A percentile compares a stretch with the other conserved stretches of the same genome.
Evolutionary conservation across 2,113 vertebrate genomes (phyloP).

Genomic region (Rhynchomys soricoides): DNA sequence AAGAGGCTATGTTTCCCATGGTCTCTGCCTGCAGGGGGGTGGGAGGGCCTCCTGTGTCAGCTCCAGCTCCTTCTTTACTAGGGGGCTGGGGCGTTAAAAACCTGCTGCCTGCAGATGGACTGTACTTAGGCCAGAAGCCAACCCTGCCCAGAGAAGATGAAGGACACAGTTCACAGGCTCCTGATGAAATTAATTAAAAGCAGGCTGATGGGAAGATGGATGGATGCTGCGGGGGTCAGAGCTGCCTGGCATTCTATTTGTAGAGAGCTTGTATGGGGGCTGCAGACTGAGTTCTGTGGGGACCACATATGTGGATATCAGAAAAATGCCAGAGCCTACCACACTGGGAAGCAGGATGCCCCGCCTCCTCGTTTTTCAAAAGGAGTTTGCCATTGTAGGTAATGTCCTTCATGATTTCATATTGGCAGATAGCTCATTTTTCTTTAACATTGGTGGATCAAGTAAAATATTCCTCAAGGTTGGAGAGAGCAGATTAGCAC

Average conservation of each 20-base stretch:
- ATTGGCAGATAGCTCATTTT: neutral
- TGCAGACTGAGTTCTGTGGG: accelerated
- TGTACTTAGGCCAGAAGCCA: neutral
- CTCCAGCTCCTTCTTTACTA: neutral
- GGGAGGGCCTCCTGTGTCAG: neutral
- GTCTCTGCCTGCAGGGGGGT: neutral
- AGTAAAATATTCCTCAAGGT: neutral
- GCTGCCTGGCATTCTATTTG: neutral
- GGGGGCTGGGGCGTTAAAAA: neutral
- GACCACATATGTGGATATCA: accelerated
- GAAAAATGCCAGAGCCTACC: neutral
- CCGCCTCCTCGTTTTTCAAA: neutral
- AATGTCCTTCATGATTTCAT: neutral
- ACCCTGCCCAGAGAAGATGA: neutral
- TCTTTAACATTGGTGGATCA: neutral
- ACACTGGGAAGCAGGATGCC: accelerated
- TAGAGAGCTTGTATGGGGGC: neutral
- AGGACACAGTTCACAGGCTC: neutral
- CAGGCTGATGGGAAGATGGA: neutral
- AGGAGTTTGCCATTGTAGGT: neutral
- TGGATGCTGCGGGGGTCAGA: neutral
- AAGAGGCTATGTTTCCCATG: neutral
- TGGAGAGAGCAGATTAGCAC: neutral
- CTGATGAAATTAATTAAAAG: conserved; percentile 15
- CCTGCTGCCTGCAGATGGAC: neutral